These are phyloP conservation scores for Dryas iulia DNA, from an alignment of 1,140 invertebrate genomes.

Conservation along the genomic window DNA sequence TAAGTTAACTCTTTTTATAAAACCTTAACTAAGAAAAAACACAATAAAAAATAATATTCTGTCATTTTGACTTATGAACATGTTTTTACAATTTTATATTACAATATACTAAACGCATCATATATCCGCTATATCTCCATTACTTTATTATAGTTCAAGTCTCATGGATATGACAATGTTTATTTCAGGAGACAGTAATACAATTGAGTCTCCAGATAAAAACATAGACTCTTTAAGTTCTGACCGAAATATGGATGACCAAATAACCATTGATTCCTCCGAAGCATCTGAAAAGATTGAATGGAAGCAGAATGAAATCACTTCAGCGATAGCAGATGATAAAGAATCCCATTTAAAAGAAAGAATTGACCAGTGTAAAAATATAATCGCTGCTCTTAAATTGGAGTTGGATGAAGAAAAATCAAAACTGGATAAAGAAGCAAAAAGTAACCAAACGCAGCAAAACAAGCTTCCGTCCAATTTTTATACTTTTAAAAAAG, in stretches of 20 bases:
- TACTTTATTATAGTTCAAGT: neutral
- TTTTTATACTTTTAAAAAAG: neutral
- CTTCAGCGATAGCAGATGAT: slow-evolving; percentile 38
- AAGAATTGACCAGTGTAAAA: slow-evolving; percentile 59
- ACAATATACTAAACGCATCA: neutral
- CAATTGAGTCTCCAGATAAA: neutral
- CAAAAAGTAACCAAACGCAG: slow-evolving; percentile 20
- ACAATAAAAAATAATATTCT: neutral
- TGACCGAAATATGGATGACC: neutral
- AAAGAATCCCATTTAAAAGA: slow-evolving; percentile 56
- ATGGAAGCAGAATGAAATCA: slow-evolving; percentile 17
- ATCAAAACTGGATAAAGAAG: slow-evolving; percentile 51
- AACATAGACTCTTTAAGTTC: neutral
- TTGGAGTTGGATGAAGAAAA: slow-evolving; percentile 62
- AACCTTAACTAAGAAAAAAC: neutral
- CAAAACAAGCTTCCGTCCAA: neutral
- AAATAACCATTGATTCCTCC: neutral
- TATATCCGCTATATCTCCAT: too few species aligned
- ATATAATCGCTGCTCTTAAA: slow-evolving; percentile 62
- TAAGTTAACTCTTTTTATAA: too few species aligned
- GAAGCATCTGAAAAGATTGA: neutral
- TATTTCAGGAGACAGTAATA: slow-evolving; percentile 21
- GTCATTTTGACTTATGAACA: neutral
- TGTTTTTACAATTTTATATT: neutral
- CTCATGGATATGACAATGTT: neutral